Evolutionary conservation across 2,797 vertebrate species (phyloP).

Genomic region (Darevskia nairensis): DNA sequence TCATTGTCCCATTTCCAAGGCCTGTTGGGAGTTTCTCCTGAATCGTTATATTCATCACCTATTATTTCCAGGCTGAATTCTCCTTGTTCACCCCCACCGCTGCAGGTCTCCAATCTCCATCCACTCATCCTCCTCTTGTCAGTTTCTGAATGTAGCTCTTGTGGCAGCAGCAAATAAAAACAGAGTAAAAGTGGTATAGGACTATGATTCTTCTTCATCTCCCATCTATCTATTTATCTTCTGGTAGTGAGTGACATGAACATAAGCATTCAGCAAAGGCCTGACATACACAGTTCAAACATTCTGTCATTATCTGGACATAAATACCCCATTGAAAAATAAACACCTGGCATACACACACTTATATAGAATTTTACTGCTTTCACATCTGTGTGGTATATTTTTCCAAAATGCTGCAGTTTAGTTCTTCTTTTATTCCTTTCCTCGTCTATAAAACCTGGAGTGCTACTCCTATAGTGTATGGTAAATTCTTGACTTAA

Average conservation of each 20-base stretch:
- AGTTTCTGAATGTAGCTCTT: conserved; percentile 45
- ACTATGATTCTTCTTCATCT: conserved; percentile 74
- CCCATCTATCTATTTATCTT: conserved; percentile 74
- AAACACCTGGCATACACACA: conserved; percentile 58
- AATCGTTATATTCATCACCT: conserved; percentile 28
- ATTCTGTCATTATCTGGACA: conserved; percentile 67
- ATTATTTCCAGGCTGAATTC: neutral
- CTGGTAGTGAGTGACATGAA: conserved; percentile 69
- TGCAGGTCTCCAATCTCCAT: neutral
- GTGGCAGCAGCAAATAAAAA: conserved; percentile 14
- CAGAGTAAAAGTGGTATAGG: conserved; percentile 56
- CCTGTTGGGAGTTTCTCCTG: neutral
- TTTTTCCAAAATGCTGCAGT: conserved; percentile 40
- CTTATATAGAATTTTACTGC: conserved; percentile 56
- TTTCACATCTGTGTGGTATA: conserved; percentile 52
- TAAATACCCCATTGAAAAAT: conserved; percentile 68
- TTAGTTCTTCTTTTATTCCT: conserved; percentile 39
- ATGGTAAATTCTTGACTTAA: conserved; percentile 1
- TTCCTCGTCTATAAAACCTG: conserved; percentile 51
- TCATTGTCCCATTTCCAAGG: conserved; percentile 4
- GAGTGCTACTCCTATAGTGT: conserved; percentile 15
- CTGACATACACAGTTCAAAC: conserved; percentile 70
- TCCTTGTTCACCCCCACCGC: neutral
- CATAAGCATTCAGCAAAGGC: conserved; percentile 69
- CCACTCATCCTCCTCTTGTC: conserved; percentile 43